Conservation (phyloP, 92 coral and sea anemone genomes). For the Diadumene lineata region DNA sequence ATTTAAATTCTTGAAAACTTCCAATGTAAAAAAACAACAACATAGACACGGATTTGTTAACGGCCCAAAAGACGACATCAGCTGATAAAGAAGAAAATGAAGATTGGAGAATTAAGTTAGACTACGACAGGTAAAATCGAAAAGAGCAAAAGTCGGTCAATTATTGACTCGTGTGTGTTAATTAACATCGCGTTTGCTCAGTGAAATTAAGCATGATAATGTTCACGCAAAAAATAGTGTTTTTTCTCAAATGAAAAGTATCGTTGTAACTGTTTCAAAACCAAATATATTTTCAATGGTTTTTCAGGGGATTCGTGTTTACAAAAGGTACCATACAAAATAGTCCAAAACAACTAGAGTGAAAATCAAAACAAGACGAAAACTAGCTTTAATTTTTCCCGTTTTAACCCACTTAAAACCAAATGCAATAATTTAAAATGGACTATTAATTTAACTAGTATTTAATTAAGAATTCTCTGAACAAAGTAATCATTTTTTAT, state of each 20-base stretch:
- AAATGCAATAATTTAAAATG: background rate
- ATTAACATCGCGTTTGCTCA: background rate
- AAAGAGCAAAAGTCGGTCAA: background rate
- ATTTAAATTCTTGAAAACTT: background rate
- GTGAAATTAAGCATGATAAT: too few species aligned
- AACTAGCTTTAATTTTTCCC: background rate
- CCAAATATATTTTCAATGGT: slow-evolving; percentile 47
- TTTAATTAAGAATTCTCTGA: background rate
- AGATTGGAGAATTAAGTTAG: background rate
- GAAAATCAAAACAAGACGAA: background rate
- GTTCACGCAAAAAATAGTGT: too few species aligned
- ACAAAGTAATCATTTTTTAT: background rate
- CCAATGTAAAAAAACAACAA: background rate
- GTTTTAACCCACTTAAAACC: background rate
- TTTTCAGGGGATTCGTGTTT: slow-evolving; percentile 49
- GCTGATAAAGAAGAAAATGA: background rate
- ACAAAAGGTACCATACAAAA: slow-evolving; percentile 27
- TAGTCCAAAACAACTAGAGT: slow-evolving; percentile 21
- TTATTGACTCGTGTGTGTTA: background rate
- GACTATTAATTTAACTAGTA: background rate
- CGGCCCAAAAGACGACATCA: too few species aligned
- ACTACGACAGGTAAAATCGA: slow-evolving; percentile 12
- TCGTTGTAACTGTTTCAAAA: slow-evolving; percentile 1
- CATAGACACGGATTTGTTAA: background rate
- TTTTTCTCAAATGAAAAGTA: too few species aligned